Evolutionary conservation across 1,140 invertebrate genomes (phyloP).

Genomic region (Trissolcus basalis): DNA sequence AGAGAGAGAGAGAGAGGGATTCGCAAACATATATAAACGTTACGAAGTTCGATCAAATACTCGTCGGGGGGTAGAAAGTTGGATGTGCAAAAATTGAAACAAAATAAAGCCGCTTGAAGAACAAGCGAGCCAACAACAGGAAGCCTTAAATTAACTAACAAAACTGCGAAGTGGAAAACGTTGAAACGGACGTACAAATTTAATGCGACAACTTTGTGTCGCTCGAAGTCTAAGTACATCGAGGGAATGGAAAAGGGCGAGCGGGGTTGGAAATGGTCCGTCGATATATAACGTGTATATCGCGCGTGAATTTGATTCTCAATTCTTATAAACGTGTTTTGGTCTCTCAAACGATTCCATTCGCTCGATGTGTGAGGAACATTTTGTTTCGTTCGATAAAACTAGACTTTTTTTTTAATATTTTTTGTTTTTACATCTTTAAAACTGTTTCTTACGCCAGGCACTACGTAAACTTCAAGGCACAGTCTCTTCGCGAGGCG

Average conservation of each 20-base stretch:
- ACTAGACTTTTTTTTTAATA: conserved; percentile 40
- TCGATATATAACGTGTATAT: too few species aligned
- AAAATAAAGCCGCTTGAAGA: background rate
- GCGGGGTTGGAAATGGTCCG: too few species aligned
- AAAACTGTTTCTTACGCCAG: conserved; percentile 41
- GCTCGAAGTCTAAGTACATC: conserved; percentile 29
- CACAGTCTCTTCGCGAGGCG: conserved; percentile 51
- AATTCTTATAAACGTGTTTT: too few species aligned
- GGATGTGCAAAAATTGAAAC: conserved; percentile 4
- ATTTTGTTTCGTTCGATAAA: conserved; percentile 47
- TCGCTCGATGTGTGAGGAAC: conserved; percentile 22
- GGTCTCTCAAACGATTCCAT: too few species aligned
- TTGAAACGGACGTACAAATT: conserved; percentile 11
- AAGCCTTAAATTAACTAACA: background rate
- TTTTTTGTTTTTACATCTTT: too few species aligned
- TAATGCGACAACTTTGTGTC: conserved; percentile 13
- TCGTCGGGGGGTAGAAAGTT: conserved; percentile 11
- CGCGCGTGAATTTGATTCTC: too few species aligned
- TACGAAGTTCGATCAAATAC: conserved; percentile 11
- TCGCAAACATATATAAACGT: conserved; percentile 11
- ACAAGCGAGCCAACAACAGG: background rate
- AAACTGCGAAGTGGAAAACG: background rate
- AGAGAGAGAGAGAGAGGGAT: too few species aligned
- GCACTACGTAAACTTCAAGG: conserved; percentile 55
- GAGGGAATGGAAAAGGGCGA: too few species aligned